Evolutionary conservation across 2,888 invertebrate species (phyloP), one percentile per base, ranked within the genome.

Genomic region (Apocheima hispidaria): DNA sequence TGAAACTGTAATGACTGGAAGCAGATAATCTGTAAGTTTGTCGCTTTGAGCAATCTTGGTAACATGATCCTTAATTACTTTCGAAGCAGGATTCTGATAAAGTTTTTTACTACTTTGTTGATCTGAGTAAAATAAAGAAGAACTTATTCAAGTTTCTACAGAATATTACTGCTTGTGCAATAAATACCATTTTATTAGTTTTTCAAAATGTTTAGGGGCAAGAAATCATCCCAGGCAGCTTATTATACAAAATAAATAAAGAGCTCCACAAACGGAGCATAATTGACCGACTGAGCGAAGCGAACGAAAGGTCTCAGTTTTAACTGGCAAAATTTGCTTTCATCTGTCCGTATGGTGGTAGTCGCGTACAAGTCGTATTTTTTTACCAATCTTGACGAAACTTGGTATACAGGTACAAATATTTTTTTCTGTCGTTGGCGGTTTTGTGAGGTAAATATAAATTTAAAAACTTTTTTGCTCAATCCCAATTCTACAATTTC

Each of bases 1-100:
- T 83, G 80, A 79, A 86, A 84, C 82, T 84, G 82, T 86, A 86
- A 87, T 86, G 79, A 81, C 75, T 84, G 74, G 73, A 79, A 84
- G 83, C 73, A 84, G 84, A 87, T 87, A 86, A 88, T 87, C 87
- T 85, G 70, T 77, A 84, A 87, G 83, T 87, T 88, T 85, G 84
- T 81, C 80, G 79, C 77, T 80, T 74, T 72, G 70, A 76, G 72
- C 77, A 75, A 86, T 87, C 81, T 88, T 81, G 60, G 77, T 84
- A 81, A 85, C 79, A 77, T 76, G 77, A 85, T 83, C 78, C 73
- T 63, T 81, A 83, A 86, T 86, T 82, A 85, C 79, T 81, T 84
- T 78, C 68, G 63, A 61, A 75, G 78, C 72, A 71, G 70, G 70
- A 73, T 79, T 72, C 69, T 73, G 70, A 77, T 74, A 75, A 69